Evolutionary conservation across 2,888 invertebrate genomes (phyloP).

Genomic region (Meghimatium bilineatum): DNA sequence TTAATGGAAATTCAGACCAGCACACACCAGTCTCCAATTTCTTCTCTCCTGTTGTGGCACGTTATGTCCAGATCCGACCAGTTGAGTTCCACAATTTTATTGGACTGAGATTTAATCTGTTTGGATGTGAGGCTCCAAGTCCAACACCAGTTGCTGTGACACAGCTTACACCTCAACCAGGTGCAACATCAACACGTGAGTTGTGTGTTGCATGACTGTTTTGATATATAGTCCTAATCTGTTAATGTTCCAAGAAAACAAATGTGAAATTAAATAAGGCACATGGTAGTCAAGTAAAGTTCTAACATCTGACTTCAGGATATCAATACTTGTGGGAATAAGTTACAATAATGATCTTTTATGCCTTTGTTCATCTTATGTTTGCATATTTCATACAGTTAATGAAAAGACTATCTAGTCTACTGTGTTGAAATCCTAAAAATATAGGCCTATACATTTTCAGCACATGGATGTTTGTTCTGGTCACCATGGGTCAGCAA

Average conservation of each 20-base stretch:
- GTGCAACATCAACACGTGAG: neutral
- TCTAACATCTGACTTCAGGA: neutral
- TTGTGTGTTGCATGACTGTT: neutral
- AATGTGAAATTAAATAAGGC: neutral
- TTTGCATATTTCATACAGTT: neutral
- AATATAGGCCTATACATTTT: neutral
- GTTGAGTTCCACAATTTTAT: constrained; percentile 62
- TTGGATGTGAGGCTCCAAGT: constrained; percentile 64
- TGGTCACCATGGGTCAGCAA: constrained; percentile 70
- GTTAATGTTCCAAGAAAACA: neutral
- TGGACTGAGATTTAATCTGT: constrained; percentile 63
- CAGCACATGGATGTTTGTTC: constrained; percentile 58
- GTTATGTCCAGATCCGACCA: constrained; percentile 76
- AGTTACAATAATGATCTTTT: neutral
- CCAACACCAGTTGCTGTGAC: constrained; percentile 40
- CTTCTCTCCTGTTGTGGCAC: constrained; percentile 53
- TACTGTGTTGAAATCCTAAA: neutral
- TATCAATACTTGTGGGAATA: neutral
- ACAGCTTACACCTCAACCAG: neutral
- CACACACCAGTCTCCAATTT: constrained; percentile 54
- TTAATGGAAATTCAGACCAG: constrained; percentile 74
- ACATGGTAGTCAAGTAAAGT: neutral
- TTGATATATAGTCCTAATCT: neutral
- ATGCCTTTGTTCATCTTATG: neutral
- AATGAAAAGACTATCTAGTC: neutral